Conservation (phyloP, 2,888 invertebrate species). For the Thelaira solivaga region DNA sequence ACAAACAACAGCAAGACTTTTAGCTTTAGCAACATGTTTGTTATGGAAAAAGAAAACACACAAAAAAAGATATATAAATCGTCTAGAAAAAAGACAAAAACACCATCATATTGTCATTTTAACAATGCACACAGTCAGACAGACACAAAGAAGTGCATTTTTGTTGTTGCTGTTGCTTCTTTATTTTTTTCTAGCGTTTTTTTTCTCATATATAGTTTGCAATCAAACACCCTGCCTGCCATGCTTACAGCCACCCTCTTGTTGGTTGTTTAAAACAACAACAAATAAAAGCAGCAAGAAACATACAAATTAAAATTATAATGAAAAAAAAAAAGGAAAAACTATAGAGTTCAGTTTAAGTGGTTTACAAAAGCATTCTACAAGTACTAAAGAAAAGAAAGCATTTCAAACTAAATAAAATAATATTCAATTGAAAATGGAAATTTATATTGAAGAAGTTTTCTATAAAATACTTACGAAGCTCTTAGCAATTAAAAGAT, state of each 20-base stretch:
- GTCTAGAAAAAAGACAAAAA: constrained; percentile 30
- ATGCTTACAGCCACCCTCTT: constrained; percentile 1
- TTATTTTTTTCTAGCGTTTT: no score
- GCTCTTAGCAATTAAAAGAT: no score
- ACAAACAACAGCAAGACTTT: neutral
- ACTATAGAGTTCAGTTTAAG: neutral
- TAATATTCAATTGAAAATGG: no score
- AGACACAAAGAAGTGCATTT: constrained; percentile 21
- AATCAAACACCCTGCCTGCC: constrained; percentile 17
- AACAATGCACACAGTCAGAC: constrained; percentile 34
- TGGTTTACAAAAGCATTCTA: neutral
- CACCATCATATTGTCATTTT: constrained; percentile 53
- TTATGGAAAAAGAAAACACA: constrained; percentile 12
- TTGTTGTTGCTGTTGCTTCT: neutral
- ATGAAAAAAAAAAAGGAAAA: constrained; percentile 9
- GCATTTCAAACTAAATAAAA: no score
- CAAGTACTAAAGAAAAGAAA: no score
- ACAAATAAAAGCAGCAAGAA: neutral
- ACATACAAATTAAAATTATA: constrained; percentile 1
- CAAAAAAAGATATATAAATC: constrained; percentile 25
- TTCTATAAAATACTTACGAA: no score
- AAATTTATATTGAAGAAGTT: no score
- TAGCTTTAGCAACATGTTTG: constrained; percentile 41
- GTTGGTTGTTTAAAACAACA: neutral
- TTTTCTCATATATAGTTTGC: no score